These are phyloP conservation scores for Sarcophilus harrisii DNA, from an alignment of 2,797 vertebrate genomes.

Conservation along the genomic window DNA sequence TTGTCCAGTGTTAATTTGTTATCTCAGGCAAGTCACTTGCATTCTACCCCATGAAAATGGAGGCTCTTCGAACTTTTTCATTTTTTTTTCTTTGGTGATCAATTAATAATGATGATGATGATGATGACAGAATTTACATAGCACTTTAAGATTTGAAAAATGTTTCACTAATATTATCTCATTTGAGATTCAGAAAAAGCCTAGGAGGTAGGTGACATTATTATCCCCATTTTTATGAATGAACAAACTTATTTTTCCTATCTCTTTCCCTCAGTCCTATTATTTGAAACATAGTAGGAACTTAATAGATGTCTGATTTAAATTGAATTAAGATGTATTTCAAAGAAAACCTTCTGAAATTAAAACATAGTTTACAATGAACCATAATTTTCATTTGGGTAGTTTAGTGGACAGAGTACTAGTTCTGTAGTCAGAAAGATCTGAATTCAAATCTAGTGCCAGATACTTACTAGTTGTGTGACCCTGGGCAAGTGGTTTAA, in stretches of 20 bases:
- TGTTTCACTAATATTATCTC: background rate
- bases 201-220: background rate
- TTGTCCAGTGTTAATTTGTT: background rate
- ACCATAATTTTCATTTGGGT: background rate
- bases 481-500: background rate
- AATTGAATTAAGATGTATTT: conserved; percentile 3
- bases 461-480: background rate
- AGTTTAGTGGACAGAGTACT: background rate
- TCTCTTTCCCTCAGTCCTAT: background rate
- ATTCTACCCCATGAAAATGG: background rate
- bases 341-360: conserved; percentile 1
- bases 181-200: background rate
- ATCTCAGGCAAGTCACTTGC: background rate
- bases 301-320: background rate
- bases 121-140: background rate
- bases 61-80: background rate
- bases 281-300: background rate
- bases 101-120: background rate
- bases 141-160: background rate
- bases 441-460: background rate
- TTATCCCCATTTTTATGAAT: background rate
- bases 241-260: background rate
- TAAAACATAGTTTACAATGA: background rate
- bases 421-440: background rate
- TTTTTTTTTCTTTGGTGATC: background rate